Conservation (phyloP, 30 jellyfish, hydroid and myxozoan species). For the Catostylus mosaicus region DNA sequence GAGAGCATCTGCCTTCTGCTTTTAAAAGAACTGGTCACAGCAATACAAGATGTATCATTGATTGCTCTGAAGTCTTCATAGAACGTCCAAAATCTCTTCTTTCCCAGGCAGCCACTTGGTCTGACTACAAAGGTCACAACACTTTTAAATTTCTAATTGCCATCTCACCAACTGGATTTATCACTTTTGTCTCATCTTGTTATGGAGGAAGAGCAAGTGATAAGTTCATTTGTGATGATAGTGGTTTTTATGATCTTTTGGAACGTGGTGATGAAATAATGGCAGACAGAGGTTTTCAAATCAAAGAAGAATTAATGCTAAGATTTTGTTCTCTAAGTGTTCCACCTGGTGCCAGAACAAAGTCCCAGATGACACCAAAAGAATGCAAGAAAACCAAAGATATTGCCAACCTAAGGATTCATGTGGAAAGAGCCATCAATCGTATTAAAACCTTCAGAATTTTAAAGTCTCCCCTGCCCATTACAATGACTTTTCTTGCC, state of each 20-base stretch:
- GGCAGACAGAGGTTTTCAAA: slow-evolving; percentile 66
- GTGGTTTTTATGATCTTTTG: slow-evolving; percentile 41
- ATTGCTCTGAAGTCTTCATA: slow-evolving; percentile 35
- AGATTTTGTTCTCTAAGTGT: slow-evolving; percentile 51
- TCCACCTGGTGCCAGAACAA: slow-evolving; percentile 83
- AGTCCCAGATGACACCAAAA: slow-evolving; percentile 66
- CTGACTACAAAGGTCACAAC: slow-evolving; percentile 37
- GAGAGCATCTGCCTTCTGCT: slow-evolving; percentile 12
- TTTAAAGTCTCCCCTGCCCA: slow-evolving; percentile 49
- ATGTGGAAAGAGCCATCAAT: slow-evolving; percentile 78
- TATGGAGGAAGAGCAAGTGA: slow-evolving; percentile 48
- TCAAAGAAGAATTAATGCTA: slow-evolving; percentile 36
- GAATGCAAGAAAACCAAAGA: slow-evolving; percentile 62
- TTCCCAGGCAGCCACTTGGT: slow-evolving; percentile 48
- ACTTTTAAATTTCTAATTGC: slow-evolving; percentile 19
- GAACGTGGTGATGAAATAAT: slow-evolving; percentile 58
- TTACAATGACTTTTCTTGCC: slow-evolving; percentile 47
- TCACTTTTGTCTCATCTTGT: slow-evolving; percentile 9
- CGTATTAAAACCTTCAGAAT: slow-evolving; percentile 64
- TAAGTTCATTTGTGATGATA: slow-evolving; percentile 13
- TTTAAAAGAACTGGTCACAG: slow-evolving; percentile 1
- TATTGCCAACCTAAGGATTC: slow-evolving; percentile 71
- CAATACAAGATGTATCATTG: slow-evolving; percentile 21
- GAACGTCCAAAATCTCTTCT: slow-evolving; percentile 39
- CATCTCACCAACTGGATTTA: slow-evolving; percentile 31